Evolutionary conservation across 2,888 invertebrate species (phyloP), one percentile per base, ranked within the genome.

Genomic region (Meganola albula): DNA sequence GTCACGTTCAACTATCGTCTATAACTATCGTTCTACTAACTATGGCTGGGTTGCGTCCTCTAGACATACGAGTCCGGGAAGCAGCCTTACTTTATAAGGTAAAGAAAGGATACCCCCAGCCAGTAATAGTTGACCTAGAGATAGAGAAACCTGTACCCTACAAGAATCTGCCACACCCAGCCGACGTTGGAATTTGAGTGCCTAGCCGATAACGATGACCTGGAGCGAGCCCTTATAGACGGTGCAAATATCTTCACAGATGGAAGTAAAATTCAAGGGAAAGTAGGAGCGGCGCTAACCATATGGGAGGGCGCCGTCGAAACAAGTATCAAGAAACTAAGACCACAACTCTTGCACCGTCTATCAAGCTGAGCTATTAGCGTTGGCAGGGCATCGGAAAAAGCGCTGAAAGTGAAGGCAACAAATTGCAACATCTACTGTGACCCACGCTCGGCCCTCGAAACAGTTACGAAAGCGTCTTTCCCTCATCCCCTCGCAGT

Each of bases 321-420:
- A 11, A 31, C 7, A n/a, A 18, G 5, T 1, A 20, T 23, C 2
- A 13, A 12, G 7, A 34, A 34, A n/a, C 7, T 32, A 13, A 24
- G 4, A 11, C 29, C 31, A 8, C n/a, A 10, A 24, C 3, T 33
- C 7, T 16, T 32, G 35, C n/a, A 30, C 35, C 1, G 32, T 35
- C 4, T 35, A 18, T 26, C 33, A 40, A 14, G 34, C 40, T 1
- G 37, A 37, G 22, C 24, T 41, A 0, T 24, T 26, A 2, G 41
- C 41, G 2, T 6, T 33, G 2, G 24, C 10, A 9, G 29, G 10
- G 35, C 32, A 5, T 5, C 16, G 16, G 6, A 6, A 6, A 4
- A 16, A 16, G 16, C 16, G 4, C 6, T 16, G 16, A 16, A 16
- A 16, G 6, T 6, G 4, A 6, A 4, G 6, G 16, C 16, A 16